Evolutionary conservation across 2,888 invertebrate genomes (phyloP).

Genomic region (Linnaemya tessellans): DNA sequence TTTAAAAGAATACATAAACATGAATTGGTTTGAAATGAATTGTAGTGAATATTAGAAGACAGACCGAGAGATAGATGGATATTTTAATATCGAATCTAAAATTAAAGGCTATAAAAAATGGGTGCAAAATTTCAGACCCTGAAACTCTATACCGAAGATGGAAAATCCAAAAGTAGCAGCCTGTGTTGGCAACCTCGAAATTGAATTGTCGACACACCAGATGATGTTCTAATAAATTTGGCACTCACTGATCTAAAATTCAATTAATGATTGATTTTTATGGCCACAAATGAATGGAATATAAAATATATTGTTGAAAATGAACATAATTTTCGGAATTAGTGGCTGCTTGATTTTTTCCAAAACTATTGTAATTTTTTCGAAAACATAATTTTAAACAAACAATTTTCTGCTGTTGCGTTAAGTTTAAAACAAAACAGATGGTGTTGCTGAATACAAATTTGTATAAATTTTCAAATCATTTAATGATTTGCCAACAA

Average conservation of each 20-base stretch:
- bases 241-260: too few relatives aligned
- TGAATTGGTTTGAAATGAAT: neutral
- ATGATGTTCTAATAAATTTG: neutral
- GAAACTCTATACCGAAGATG: too few relatives aligned
- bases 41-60: too few relatives aligned
- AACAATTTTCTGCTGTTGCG: neutral
- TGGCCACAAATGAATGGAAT: neutral
- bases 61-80: too few relatives aligned
- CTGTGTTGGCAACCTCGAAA: too few relatives aligned
- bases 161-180: too few relatives aligned
- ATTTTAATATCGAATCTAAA: too few relatives aligned
- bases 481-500: conserved; percentile 24
- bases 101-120: too few relatives aligned
- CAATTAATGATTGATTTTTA: neutral
- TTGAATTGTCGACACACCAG: too few relatives aligned
- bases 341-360: neutral
- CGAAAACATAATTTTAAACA: conserved; percentile 29
- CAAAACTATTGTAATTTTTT: conserved; percentile 19
- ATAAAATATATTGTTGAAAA: conserved; percentile 9
- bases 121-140: too few relatives aligned
- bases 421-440: conserved; percentile 18
- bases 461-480: conserved; percentile 27
- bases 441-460: conserved; percentile 33
- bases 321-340: neutral
- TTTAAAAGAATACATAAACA: neutral